Evolutionary conservation across 2,113 vertebrate species (phyloP).

Genomic region (Mirounga angustirostris): DNA sequence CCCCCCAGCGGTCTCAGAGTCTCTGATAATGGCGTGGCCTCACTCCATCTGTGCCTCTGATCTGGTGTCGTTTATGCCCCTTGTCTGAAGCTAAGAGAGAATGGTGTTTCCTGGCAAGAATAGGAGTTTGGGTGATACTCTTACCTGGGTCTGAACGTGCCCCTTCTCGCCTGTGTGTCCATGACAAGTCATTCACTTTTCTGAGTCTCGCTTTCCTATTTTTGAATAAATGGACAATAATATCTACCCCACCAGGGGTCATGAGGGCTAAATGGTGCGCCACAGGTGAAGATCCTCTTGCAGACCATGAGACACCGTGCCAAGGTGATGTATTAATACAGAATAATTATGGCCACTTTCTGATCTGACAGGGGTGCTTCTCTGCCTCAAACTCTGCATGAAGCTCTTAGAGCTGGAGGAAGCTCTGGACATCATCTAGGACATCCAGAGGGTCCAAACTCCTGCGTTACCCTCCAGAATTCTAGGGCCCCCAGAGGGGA

Average conservation of each 20-base stretch:
- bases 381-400: background rate
- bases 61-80: background rate
- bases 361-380: background rate
- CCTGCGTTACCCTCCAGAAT: background rate
- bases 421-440: background rate
- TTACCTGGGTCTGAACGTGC: background rate
- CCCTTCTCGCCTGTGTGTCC: background rate
- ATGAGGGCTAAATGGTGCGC: accelerated
- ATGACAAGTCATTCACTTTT: background rate
- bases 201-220: background rate
- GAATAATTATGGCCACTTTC: background rate
- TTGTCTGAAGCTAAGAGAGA: background rate
- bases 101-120: background rate
- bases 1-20: accelerated
- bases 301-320: background rate
- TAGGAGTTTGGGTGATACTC: background rate
- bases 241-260: background rate
- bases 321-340: background rate
- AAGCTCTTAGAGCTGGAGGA: background rate
- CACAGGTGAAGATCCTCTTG: background rate
- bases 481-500: background rate
- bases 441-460: background rate
- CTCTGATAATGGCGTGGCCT: background rate
- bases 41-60: background rate
- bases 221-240: background rate